Conservation (phyloP, 2,113 vertebrate genomes). For the Chloroceryle aenea region DNA sequence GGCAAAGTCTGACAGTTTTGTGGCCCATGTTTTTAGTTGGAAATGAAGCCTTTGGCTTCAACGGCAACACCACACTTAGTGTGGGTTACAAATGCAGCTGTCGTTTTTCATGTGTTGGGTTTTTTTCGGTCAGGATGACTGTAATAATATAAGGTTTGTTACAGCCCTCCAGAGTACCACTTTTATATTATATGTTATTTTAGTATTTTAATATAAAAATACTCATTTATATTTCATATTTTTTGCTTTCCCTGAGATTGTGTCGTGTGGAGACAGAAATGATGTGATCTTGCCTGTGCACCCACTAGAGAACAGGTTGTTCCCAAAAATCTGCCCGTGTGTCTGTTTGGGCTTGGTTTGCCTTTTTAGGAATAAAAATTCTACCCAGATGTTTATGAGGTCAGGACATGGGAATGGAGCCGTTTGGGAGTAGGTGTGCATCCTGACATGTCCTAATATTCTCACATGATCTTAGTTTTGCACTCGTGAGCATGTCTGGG, state of each 20-base stretch:
- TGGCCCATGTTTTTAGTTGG: background rate
- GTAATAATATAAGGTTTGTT: background rate
- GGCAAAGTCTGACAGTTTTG: background rate
- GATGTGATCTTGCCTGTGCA: background rate
- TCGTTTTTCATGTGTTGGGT: background rate
- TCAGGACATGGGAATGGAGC: background rate
- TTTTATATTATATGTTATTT: background rate
- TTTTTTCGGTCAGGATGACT: background rate
- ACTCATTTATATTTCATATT: background rate
- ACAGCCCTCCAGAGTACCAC: background rate
- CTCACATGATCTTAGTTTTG: background rate
- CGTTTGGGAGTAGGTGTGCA: background rate
- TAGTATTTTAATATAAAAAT: background rate
- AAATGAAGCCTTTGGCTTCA: background rate
- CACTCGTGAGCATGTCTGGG: background rate
- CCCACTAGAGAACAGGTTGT: background rate
- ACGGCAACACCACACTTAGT: background rate
- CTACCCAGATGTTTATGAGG: background rate
- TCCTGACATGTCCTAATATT: background rate
- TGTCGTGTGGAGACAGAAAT: background rate
- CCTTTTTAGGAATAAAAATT: background rate
- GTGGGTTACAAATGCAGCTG: background rate
- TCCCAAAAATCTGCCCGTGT: background rate
- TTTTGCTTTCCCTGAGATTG: background rate
- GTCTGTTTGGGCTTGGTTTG: background rate